Evolutionary conservation across 2,888 invertebrate genomes (phyloP).

Genomic region (Nudaria mundana): DNA sequence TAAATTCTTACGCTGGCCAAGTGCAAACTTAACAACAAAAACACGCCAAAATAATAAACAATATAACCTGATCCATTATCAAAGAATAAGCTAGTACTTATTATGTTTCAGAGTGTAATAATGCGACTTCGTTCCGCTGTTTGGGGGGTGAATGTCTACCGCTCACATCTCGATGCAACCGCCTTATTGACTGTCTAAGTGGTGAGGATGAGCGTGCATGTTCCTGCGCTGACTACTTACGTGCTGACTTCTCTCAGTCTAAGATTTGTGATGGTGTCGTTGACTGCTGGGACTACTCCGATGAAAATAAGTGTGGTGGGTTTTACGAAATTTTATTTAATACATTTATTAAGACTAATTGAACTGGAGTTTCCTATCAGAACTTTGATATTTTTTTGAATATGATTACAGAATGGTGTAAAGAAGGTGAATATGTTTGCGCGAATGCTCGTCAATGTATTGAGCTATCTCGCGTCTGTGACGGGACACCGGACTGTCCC

Average conservation of each 20-base stretch:
- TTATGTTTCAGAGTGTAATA: constrained; percentile 57
- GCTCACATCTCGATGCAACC: constrained; percentile 85
- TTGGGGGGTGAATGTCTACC: constrained; percentile 84
- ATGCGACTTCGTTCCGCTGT: constrained; percentile 81
- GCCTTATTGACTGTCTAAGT: constrained; percentile 85
- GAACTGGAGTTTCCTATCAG: too few species aligned
- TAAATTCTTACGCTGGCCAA: too few species aligned
- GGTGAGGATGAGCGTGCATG: constrained; percentile 88
- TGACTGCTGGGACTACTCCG: constrained; percentile 90
- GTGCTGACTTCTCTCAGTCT: constrained; percentile 84
- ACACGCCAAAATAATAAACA: background rate
- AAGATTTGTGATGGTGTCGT: constrained; percentile 91
- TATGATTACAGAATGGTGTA: constrained; percentile 85
- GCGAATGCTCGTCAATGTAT: constrained; percentile 87
- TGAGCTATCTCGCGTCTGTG: constrained; percentile 84
- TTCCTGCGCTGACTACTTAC: constrained; percentile 88
- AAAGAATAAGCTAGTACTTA: background rate
- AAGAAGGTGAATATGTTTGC: constrained; percentile 86
- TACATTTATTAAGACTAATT: too few species aligned
- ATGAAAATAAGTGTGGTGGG: constrained; percentile 88
- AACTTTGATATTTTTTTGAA: background rate
- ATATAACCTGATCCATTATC: too few species aligned
- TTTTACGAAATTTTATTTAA: background rate
- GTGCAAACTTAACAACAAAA: too few species aligned
- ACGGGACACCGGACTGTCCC: constrained; percentile 86